Conservation (phyloP, 2,797 vertebrate genomes). For the Tachyglossus aculeatus region DNA sequence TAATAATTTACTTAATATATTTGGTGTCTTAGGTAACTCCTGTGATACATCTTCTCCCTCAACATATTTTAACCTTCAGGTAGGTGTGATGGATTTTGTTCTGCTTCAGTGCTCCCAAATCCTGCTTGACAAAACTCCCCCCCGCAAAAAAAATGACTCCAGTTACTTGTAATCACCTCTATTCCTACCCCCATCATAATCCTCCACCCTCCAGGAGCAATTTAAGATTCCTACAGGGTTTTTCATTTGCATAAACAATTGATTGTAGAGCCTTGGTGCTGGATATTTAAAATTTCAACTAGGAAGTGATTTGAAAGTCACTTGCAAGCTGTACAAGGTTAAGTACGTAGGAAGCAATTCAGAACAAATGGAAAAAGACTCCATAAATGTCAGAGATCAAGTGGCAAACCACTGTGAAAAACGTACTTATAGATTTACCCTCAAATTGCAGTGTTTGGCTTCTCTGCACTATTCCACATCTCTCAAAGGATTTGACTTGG, state of each 20-base stretch:
- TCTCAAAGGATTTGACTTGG: background rate
- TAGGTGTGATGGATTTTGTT: conserved; percentile 54
- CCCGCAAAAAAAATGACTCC: conserved; percentile 64
- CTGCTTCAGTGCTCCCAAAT: conserved; percentile 56
- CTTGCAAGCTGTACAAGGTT: conserved; percentile 54
- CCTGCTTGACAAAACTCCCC: conserved; percentile 60
- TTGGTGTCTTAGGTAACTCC: too few relatives aligned
- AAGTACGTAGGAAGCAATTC: conserved; percentile 39
- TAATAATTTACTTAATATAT: too few relatives aligned
- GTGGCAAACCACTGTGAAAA: conserved; percentile 38
- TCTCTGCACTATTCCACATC: conserved; percentile 9
- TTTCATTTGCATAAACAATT: conserved; percentile 54
- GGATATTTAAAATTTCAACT: conserved; percentile 42
- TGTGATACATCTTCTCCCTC: too few relatives aligned
- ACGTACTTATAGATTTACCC: conserved; percentile 9
- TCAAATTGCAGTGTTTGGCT: background rate
- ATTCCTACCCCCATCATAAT: too few relatives aligned
- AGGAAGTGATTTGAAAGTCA: conserved; percentile 28
- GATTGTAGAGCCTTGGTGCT: conserved; percentile 35
- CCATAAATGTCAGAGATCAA: conserved; percentile 29
- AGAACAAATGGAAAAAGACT: conserved; percentile 34
- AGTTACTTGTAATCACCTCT: conserved; percentile 73
- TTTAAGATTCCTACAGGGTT: conserved; percentile 59
- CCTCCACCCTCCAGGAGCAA: conserved; percentile 40
- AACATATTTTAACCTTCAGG: too few relatives aligned